Evolutionary conservation across 2,888 invertebrate genomes (phyloP).

Genomic region (Torymus tubicola): DNA sequence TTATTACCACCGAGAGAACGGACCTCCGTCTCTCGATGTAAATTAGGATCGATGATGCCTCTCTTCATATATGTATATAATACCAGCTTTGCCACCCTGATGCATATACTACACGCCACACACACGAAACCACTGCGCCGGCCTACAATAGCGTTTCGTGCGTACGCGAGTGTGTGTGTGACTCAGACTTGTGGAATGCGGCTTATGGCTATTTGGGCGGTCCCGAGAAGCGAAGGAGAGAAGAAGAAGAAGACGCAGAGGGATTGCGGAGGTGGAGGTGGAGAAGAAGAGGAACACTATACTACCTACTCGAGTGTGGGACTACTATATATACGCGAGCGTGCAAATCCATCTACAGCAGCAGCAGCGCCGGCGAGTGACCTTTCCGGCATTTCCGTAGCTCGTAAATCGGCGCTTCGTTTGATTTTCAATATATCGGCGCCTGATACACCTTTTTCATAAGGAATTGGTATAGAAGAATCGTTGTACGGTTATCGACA

Average conservation of each 20-base stretch:
- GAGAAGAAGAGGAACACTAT: too few relatives aligned
- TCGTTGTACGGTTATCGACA: too few relatives aligned
- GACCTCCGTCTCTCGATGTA: conserved; percentile 18
- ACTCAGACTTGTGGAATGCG: conserved; percentile 46
- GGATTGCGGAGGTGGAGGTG: too few relatives aligned
- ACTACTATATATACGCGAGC: too few relatives aligned
- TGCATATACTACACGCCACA: background rate
- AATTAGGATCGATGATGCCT: conserved; percentile 41
- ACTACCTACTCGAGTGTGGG: too few relatives aligned
- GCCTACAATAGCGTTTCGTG: conserved; percentile 1
- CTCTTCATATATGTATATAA: background rate
- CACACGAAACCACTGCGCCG: background rate
- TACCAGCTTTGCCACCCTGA: background rate
- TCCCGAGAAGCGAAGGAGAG: background rate
- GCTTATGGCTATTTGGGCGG: conserved; percentile 28
- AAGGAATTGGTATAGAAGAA: too few relatives aligned
- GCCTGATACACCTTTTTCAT: too few relatives aligned
- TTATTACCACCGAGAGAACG: too few relatives aligned
- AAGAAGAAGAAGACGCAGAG: background rate
- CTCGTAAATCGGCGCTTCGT: conserved; percentile 27
- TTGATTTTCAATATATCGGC: conserved; percentile 4
- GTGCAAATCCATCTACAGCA: background rate
- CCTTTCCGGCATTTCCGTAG: conserved; percentile 37
- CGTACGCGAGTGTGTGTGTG: too few relatives aligned
- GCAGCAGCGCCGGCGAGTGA: background rate